Conservation (phyloP, 2,888 invertebrate species). For the Keiferia lycopersicella region DNA sequence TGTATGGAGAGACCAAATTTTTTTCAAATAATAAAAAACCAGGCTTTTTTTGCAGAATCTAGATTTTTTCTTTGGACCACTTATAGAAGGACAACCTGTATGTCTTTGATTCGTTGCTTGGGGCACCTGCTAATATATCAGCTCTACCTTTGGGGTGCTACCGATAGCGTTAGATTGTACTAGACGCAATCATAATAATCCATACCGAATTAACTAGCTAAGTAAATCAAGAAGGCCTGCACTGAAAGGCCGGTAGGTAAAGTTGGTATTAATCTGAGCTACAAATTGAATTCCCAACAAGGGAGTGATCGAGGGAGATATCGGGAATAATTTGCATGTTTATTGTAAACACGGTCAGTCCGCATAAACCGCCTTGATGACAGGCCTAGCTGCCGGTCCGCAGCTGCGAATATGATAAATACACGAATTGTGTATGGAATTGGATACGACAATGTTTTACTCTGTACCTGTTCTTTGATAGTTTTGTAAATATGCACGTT, state of each 20-base stretch:
- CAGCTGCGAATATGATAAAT: conserved; percentile 59
- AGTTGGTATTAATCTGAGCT: conserved; percentile 73
- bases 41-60: too few relatives aligned
- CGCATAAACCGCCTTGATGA: conserved; percentile 72
- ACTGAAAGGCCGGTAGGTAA: conserved; percentile 45
- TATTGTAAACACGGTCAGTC: conserved; percentile 78
- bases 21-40: too few relatives aligned
- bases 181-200: neutral
- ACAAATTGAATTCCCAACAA: conserved; percentile 75
- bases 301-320: conserved; percentile 68
- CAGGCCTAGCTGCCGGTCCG: conserved; percentile 64
- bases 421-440: conserved; percentile 30
- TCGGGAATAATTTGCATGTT: conserved; percentile 79
- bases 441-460: neutral
- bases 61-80: too few relatives aligned
- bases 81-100: too few relatives aligned
- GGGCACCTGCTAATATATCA: too few relatives aligned
- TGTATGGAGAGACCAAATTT: too few relatives aligned
- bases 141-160: too few relatives aligned
- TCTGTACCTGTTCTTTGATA: too few relatives aligned
- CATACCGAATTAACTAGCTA: neutral
- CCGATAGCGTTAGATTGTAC: too few relatives aligned
- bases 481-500: too few relatives aligned
- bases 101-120: too few relatives aligned
- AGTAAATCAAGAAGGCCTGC: neutral